phyloP scores from a whole-genome alignment of 2,888 invertebrate species.

The Bimastos eiseni region DNA sequence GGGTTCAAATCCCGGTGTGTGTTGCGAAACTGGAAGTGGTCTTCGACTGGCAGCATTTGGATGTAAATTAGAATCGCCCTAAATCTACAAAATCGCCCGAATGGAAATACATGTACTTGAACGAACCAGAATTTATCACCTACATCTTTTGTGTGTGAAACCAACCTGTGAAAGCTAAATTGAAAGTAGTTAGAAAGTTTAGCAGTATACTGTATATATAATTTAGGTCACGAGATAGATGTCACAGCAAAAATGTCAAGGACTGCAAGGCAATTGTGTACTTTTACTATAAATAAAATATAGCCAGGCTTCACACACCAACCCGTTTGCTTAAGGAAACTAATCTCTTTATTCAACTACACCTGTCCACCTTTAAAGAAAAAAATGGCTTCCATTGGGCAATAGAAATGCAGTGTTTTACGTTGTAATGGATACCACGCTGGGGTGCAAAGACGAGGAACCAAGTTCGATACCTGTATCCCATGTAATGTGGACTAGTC shows the following conservation, averaged over 20 bases:
- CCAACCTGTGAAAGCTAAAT: not conserved
- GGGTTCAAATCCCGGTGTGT: slow-evolving; percentile 7
- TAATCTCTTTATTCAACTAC: not conserved
- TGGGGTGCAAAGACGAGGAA: too few species aligned
- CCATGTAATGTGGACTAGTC: too few species aligned
- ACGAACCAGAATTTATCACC: not conserved
- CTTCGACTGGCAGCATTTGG: not conserved
- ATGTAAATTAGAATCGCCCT: not conserved
- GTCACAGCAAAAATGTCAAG: not conserved
- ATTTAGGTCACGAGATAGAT: not conserved
- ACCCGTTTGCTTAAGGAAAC: not conserved
- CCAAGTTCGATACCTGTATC: too few species aligned
- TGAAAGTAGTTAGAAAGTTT: not conserved
- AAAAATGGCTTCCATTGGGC: not conserved
- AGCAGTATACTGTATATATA: not conserved
- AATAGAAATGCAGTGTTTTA: not conserved
- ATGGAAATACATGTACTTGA: not conserved
- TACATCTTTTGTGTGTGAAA: not conserved
- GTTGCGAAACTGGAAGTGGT: not conserved
- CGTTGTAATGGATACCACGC: too few species aligned
- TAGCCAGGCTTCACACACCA: not conserved
- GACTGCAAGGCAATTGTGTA: slow-evolving; percentile 1
- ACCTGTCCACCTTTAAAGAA: not conserved
- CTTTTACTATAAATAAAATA: not conserved
- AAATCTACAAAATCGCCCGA: not conserved